A percentile compares a stretch with the other conserved stretches of the same genome.
Conservation (phyloP, 92 coral and sea anemone species). For the Actinernus sp. region DNA sequence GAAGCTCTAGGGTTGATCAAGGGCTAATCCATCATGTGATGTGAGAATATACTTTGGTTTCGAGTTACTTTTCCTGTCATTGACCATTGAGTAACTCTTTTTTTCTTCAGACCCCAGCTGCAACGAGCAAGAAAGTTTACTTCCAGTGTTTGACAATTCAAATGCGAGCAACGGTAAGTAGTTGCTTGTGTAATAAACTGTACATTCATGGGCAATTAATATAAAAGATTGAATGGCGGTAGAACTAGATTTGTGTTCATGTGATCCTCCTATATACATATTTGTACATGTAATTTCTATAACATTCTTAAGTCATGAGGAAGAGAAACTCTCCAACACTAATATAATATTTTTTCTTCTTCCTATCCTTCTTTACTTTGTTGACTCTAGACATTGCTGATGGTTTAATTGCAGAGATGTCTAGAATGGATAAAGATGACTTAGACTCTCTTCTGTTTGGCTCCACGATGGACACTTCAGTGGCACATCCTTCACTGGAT, state of each 20-base stretch:
- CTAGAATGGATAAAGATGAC: slow-evolving; percentile 41
- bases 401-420: slow-evolving; percentile 67
- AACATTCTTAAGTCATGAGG: neutral
- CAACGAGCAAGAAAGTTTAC: neutral
- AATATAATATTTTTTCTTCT: neutral
- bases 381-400: slow-evolving; percentile 25
- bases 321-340: neutral
- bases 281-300: too few relatives aligned
- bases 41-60: too few relatives aligned
- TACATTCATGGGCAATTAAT: neutral
- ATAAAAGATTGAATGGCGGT: too few relatives aligned
- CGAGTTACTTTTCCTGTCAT: neutral
- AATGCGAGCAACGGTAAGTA: neutral
- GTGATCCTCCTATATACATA: too few relatives aligned
- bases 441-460: slow-evolving; percentile 35
- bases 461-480: slow-evolving; percentile 2
- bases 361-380: neutral
- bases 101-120: neutral
- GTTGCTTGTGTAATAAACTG: neutral
- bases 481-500: slow-evolving; percentile 14
- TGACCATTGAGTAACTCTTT: neutral
- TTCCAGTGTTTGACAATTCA: neutral
- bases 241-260: too few relatives aligned
- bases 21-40: too few relatives aligned
- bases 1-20: too few relatives aligned